Evolutionary conservation across 1,140 invertebrate genomes (phyloP).

Genomic region (Meteorus sp.): DNA sequence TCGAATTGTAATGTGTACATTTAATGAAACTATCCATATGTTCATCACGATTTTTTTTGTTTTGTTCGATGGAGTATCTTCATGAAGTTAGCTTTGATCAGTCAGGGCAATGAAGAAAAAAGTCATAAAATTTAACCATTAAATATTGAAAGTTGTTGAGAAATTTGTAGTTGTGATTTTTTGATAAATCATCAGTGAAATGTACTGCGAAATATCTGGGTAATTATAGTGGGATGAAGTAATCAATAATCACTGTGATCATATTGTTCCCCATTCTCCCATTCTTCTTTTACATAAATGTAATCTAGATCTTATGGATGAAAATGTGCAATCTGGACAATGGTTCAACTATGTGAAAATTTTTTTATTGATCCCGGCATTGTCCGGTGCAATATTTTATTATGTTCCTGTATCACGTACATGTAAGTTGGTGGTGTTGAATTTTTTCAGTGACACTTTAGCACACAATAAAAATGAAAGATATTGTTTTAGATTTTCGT

Average conservation of each 20-base stretch:
- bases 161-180: conserved; percentile 19
- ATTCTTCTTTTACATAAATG: not conserved
- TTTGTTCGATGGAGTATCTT: conserved; percentile 1
- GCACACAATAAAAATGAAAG: not conserved
- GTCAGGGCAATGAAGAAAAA: conserved; percentile 5
- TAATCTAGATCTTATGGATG: conserved; percentile 25
- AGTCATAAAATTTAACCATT: conserved; percentile 8
- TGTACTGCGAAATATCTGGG: not conserved
- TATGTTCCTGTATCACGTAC: conserved; percentile 33
- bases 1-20: conserved; percentile 17
- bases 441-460: not conserved
- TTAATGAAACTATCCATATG: not conserved
- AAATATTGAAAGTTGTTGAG: not conserved
- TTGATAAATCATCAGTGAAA: not conserved
- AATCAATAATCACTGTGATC: not conserved
- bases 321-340: conserved; percentile 10
- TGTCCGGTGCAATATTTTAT: conserved; percentile 20
- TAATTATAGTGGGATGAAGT: not conserved
- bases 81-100: not conserved
- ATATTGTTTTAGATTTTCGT: conserved; percentile 34
- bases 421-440: conserved; percentile 32
- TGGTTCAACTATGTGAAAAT: conserved; percentile 36
- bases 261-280: not conserved
- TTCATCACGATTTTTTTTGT: not conserved
- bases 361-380: conserved; percentile 20